Evolutionary conservation across 1,140 invertebrate genomes (phyloP).

Genomic region (Zaprionus kolodkinae): DNA sequence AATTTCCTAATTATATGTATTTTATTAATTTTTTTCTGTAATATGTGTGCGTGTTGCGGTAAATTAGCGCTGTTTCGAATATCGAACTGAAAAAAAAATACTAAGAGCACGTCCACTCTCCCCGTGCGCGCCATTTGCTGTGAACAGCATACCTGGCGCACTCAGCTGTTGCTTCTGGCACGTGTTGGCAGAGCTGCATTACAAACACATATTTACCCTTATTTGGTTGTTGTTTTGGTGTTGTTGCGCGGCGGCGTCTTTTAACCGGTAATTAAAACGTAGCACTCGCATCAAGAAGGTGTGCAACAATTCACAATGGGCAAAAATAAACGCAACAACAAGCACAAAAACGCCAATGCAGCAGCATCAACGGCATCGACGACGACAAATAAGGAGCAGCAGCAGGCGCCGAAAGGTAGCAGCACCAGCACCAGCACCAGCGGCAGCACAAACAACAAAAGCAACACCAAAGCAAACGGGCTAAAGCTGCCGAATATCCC

Average conservation of each 20-base stretch:
- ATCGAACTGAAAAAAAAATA: too few relatives aligned
- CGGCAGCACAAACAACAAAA: not conserved
- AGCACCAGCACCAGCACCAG: conserved; percentile 11
- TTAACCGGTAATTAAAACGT: conserved; percentile 44
- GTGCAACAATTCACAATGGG: conserved; percentile 35
- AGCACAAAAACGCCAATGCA: conserved; percentile 26
- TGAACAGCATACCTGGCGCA: conserved; percentile 12
- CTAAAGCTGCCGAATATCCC: conserved; percentile 13
- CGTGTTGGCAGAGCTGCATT: conserved; percentile 47
- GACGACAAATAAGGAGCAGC: not conserved
- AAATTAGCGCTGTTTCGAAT: not conserved
- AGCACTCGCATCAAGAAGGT: not conserved
- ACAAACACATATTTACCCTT: conserved; percentile 29
- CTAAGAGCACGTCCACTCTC: not conserved
- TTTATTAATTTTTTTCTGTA: too few relatives aligned
- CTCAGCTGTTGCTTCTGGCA: conserved; percentile 41
- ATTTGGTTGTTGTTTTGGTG: conserved; percentile 58
- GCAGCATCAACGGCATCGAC: not conserved
- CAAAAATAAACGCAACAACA: conserved; percentile 51
- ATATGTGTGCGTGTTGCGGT: too few relatives aligned
- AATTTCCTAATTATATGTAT: too few relatives aligned
- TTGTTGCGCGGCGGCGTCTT: conserved; percentile 40
- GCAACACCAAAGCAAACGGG: not conserved
- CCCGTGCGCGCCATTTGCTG: not conserved
- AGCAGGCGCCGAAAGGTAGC: not conserved